Percentiles rank a stretch among this genome's conserved stretches.
Evolutionary conservation across 2,113 vertebrate genomes (phyloP).

Genomic region (Periophthalmodon schlosseri): DNA sequence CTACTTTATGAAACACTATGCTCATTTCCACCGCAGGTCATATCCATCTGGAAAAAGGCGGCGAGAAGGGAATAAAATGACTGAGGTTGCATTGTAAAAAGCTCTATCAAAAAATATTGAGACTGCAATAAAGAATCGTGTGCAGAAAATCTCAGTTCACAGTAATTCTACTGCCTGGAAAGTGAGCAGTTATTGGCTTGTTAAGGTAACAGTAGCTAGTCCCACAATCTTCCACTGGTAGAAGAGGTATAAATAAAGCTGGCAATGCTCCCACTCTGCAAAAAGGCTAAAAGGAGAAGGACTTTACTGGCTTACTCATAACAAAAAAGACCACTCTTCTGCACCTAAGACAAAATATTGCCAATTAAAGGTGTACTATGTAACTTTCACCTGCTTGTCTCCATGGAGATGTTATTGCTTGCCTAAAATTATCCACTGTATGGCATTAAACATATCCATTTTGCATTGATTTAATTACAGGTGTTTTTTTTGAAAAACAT

Average conservation of each 20-base stretch:
- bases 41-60: conserved; percentile 13
- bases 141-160: conserved; percentile 11
- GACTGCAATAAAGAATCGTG: conserved; percentile 8
- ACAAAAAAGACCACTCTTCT: not conserved
- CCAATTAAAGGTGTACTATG: not conserved
- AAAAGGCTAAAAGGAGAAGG: not conserved
- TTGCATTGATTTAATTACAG: too few species aligned
- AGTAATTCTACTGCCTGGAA: conserved; percentile 1
- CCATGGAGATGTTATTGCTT: too few species aligned
- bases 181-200: conserved; percentile 13
- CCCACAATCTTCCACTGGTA: not conserved
- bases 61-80: conserved; percentile 13
- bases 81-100: conserved; percentile 15
- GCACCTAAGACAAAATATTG: not conserved
- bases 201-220: conserved; percentile 11
- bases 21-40: conserved; percentile 25
- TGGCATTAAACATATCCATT: too few species aligned
- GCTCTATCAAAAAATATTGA: conserved; percentile 16
- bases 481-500: too few species aligned
- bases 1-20: conserved; percentile 56
- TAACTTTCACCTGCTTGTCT: not conserved
- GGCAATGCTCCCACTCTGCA: not conserved
- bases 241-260: conserved; percentile 3
- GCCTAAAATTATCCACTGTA: too few species aligned
- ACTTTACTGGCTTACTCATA: not conserved